Evolutionary conservation across 2,113 vertebrate species (phyloP), one percentile per base, ranked within the genome.

Genomic region (Donacobius atricapilla): DNA sequence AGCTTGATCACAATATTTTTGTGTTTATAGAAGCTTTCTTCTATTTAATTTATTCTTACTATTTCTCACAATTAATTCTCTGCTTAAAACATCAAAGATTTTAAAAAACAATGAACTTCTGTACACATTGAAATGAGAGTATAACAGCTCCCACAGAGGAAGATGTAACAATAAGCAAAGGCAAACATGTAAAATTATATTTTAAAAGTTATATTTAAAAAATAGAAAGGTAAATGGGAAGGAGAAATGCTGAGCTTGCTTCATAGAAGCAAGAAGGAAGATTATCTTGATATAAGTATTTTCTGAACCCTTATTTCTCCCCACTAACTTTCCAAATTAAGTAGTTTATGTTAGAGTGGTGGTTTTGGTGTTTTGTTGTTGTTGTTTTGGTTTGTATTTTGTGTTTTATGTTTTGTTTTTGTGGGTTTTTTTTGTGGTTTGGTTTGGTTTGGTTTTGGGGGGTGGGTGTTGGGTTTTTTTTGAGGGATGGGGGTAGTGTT

Each of bases 1-100:
- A 58, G n/a, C 33, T 42, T 91, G 31, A 70, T 80, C 53, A 57
- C 56, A 95, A 58, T 91, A 83, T 85, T 96, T 96, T 66, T 92
- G 37, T 57, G 64, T 78, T 40, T 93, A 87, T 22, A 77, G 39
- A 94, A 83, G 45, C 6, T 53, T 91, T 94, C 31, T 83, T 90
- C 47, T 24, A 54, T 72, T 23, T 85, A 54, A 94, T 93, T 95
- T 86, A 53, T 77, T 30, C 30, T 85, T 37, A 72, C 85, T 61
- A 31, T 80, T 17, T 58, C 50, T 80, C 45, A 81, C 39, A 82
- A 92, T 71, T 90, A 13, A 58, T 83, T 90, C 40, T 64, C 25
- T 76, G 17, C 37, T 75, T 77, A 57, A 22, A 58, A 87, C 31
- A 71, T 89, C n/a, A 66, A 88, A 76, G 45, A 8, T 69, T 84